Evolutionary conservation across 1,140 invertebrate genomes (phyloP).

Genomic region (Neotoxoptera formosana): DNA sequence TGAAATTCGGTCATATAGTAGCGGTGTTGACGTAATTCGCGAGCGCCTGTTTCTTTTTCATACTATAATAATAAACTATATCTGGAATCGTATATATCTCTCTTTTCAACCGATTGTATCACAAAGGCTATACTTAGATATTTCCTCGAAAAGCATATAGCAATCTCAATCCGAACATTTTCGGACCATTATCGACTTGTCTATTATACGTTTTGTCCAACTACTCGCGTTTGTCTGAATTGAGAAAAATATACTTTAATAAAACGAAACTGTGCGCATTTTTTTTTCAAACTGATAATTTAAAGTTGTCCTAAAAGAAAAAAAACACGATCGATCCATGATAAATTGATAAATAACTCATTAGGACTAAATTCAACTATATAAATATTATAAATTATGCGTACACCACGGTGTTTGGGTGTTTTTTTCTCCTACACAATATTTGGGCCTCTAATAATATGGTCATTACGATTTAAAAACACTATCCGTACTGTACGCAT

Average conservation of each 20-base stretch:
- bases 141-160: background rate
- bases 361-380: background rate
- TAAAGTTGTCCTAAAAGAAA: background rate
- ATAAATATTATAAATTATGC: background rate
- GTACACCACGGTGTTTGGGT: background rate
- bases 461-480: background rate
- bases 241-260: background rate
- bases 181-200: too few species aligned
- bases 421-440: background rate
- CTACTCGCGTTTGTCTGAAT: background rate
- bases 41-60: background rate
- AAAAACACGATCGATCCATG: background rate
- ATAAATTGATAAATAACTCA: background rate
- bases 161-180: background rate
- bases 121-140: background rate
- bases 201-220: background rate
- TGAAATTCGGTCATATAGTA: background rate
- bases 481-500: background rate
- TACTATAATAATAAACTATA: slow-evolving; percentile 7
- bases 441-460: background rate
- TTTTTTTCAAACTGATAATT: background rate
- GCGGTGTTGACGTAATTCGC: background rate
- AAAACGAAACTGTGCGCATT: background rate
- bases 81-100: background rate
- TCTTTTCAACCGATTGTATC: background rate